Evolutionary conservation across 2,888 invertebrate genomes (phyloP).

Genomic region (Drosophila mettleri): DNA sequence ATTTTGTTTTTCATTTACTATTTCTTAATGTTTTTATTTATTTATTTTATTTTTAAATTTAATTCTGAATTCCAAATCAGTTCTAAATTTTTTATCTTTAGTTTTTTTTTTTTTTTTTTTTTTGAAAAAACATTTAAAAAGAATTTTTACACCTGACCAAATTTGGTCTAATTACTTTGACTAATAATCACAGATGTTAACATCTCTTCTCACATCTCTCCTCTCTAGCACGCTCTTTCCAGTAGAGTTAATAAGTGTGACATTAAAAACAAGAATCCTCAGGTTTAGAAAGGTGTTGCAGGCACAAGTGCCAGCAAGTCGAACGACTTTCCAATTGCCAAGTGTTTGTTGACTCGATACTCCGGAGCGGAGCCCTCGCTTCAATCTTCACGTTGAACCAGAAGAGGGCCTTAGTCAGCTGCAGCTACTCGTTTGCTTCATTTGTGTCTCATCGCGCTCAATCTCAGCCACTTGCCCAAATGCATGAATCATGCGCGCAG

Average conservation of each 20-base stretch:
- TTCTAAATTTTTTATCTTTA: too few relatives aligned
- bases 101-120: background rate
- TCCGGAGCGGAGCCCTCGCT: background rate
- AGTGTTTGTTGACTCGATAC: background rate
- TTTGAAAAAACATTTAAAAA: background rate
- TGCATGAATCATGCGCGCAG: conserved; percentile 42
- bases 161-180: background rate
- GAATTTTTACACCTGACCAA: background rate
- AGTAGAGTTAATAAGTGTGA: conserved; percentile 3
- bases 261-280: background rate
- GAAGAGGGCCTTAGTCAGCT: background rate
- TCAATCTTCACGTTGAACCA: background rate
- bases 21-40: too few relatives aligned
- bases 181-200: background rate
- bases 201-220: background rate
- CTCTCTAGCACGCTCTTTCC: background rate
- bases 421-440: conserved; percentile 18
- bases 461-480: conserved; percentile 26
- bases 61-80: too few relatives aligned
- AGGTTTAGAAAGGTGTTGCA: conserved; percentile 21
- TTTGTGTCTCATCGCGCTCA: conserved; percentile 5
- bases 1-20: too few relatives aligned
- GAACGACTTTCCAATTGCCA: conserved; percentile 29
- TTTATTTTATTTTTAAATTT: too few relatives aligned
- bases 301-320: conserved; percentile 12